Base-by-base conservation (phyloP, 2,113 vertebrate species). In the Picathartes gymnocephalus region DNA sequence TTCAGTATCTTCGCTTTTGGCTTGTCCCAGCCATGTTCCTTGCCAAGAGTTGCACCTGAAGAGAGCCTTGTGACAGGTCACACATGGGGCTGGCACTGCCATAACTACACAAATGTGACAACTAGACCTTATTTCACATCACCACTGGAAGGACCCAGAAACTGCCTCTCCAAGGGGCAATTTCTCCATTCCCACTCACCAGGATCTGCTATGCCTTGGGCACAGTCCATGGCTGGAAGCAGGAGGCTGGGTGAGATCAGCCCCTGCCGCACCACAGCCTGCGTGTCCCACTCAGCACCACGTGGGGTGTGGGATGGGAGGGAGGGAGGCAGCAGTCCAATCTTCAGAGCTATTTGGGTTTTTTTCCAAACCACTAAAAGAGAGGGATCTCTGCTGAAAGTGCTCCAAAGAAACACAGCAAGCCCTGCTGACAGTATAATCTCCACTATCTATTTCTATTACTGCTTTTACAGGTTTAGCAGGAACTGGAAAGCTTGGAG, bases 281-380 rank as follows among this genome's bases (percentile, higher is more conserved):
- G 58, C 2, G 0, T 37, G 62, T 56, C 47, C 79, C 47, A 4
- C 11, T 44, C 66, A 61, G 14, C 8, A 30, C 45, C 58, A 24
- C 11, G 0, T 9, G 50, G 69, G 51, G 39, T 3, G 4, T 17
- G 86, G 58, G 42, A 31, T 45, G 51, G 44, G 56, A 80, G 13
- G 37, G 37, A 83, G 22, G 3, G 9, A 15, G 51, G 23, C 87
- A 90, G n/a, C 0, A 0, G 4, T 33, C 64, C 86, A 83, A 1
- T 3, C 5, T 51, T 73, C 72, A 45, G 54, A 80, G 39, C 10
- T 66, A 66, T 62, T 56, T 62, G 60, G 25, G 16, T 56, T 81
- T 77, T 58, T 25, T 51, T 80, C 58, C 54, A 70, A 92, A 83
- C 14, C 56, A 51, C 79, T 50, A 20, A 45, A 82, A 73, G 51